Conservation (phyloP, 2,113 vertebrate genomes). For the Silurus asotus region DNA sequence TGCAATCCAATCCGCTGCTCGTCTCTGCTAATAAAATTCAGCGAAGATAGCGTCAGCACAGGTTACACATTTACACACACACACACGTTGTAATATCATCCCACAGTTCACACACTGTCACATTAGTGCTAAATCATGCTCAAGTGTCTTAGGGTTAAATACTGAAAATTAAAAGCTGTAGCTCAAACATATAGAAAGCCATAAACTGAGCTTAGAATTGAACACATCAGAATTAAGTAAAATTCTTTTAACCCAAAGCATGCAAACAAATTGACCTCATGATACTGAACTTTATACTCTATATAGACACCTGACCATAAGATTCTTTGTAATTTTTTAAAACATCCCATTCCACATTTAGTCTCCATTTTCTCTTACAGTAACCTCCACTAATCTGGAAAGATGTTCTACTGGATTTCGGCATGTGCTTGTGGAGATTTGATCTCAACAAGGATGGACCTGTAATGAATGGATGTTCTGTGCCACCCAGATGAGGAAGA, state of each 20-base stretch:
- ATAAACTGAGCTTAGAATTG: not conserved
- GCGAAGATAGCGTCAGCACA: not conserved
- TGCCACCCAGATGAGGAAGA: too few species aligned
- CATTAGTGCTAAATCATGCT: not conserved
- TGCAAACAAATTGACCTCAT: too few species aligned
- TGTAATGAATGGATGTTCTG: too few species aligned
- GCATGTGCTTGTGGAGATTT: too few species aligned
- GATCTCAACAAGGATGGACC: too few species aligned
- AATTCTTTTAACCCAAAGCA: not conserved
- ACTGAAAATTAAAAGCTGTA: not conserved
- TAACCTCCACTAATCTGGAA: too few species aligned
- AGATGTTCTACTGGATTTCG: too few species aligned
- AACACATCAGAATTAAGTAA: not conserved
- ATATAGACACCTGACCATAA: too few species aligned
- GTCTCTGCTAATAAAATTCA: conserved; percentile 45
- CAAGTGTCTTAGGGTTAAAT: not conserved
- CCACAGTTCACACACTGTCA: not conserved
- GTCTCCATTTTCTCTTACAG: too few species aligned
- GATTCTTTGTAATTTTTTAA: too few species aligned
- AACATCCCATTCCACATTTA: too few species aligned
- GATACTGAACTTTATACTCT: too few species aligned
- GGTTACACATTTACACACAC: not conserved
- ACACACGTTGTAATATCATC: not conserved
- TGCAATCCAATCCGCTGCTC: conserved; percentile 60
- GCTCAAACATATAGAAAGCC: not conserved